Conservation (phyloP, 2,797 vertebrate genomes). For the Halcyon badia region DNA sequence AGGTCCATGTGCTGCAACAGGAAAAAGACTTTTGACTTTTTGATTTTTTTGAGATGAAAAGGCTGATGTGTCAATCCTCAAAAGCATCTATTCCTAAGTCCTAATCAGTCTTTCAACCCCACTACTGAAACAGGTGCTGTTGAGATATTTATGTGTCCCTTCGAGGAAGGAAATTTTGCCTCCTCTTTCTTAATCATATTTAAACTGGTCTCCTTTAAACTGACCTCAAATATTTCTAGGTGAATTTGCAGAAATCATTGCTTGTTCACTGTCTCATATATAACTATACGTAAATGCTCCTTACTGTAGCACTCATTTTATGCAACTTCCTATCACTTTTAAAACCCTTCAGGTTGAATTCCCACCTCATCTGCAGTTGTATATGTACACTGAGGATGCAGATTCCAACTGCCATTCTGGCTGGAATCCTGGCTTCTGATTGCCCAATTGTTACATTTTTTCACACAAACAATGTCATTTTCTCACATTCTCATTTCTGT, state of each 20-base stretch:
- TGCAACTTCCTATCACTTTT: neutral
- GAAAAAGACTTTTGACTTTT: neutral
- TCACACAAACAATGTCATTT: neutral
- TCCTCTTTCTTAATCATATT: neutral
- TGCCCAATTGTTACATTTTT: neutral
- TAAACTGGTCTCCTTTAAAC: neutral
- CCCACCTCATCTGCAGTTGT: neutral
- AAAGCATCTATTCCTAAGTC: neutral
- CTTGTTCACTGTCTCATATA: neutral
- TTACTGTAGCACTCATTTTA: neutral
- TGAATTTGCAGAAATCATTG: neutral
- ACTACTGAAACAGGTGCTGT: neutral
- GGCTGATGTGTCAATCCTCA: accelerated
- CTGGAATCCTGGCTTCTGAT: neutral
- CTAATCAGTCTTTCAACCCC: neutral
- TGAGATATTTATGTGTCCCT: neutral
- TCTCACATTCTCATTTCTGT: neutral
- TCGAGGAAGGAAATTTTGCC: neutral
- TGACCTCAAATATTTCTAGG: neutral
- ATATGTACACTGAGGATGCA: neutral
- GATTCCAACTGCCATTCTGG: neutral
- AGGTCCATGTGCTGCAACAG: neutral
- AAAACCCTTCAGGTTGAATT: neutral
- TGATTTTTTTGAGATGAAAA: neutral
- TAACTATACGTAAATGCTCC: neutral